Conservation (phyloP, 2,888 invertebrate species). For the Caenorhabditis sinica region DNA sequence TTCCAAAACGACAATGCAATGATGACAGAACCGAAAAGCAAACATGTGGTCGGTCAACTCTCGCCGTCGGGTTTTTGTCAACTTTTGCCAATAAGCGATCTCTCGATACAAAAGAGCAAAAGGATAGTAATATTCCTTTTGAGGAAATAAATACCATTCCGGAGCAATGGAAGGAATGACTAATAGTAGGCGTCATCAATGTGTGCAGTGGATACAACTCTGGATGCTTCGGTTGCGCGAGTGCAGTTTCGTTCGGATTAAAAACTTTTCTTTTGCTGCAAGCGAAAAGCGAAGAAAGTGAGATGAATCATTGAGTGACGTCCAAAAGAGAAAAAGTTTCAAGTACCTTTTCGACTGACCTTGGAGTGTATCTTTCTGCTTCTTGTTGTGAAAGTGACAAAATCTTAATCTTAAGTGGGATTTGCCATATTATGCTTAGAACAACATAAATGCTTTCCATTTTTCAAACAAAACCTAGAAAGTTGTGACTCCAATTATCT, state of each 20-base stretch:
- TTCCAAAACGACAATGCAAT: not conserved
- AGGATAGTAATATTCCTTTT: constrained; percentile 31
- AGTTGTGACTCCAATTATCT: not conserved
- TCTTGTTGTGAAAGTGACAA: constrained; percentile 24
- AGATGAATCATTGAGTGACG: constrained; percentile 41
- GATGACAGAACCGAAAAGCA: constrained; percentile 36
- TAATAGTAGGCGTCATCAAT: constrained; percentile 38
- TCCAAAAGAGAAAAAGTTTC: constrained; percentile 13
- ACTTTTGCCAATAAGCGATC: constrained; percentile 23
- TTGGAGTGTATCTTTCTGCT: constrained; percentile 19
- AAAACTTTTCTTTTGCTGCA: constrained; percentile 12
- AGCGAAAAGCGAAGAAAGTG: constrained; percentile 1
- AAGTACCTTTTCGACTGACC: constrained; percentile 20
- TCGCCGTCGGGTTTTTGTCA: constrained; percentile 18
- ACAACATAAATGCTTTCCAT: no score
- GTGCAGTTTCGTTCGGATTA: constrained; percentile 22
- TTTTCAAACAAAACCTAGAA: no score
- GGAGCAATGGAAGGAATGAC: constrained; percentile 9
- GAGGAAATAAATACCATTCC: constrained; percentile 11
- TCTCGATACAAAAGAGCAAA: constrained; percentile 16
- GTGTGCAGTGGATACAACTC: constrained; percentile 19
- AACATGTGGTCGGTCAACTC: constrained; percentile 11
- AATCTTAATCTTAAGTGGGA: constrained; percentile 9
- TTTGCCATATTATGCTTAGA: not conserved
- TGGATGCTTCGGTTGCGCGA: not conserved